Conservation (phyloP, 2,113 vertebrate species). For the Aythya baeri region DNA sequence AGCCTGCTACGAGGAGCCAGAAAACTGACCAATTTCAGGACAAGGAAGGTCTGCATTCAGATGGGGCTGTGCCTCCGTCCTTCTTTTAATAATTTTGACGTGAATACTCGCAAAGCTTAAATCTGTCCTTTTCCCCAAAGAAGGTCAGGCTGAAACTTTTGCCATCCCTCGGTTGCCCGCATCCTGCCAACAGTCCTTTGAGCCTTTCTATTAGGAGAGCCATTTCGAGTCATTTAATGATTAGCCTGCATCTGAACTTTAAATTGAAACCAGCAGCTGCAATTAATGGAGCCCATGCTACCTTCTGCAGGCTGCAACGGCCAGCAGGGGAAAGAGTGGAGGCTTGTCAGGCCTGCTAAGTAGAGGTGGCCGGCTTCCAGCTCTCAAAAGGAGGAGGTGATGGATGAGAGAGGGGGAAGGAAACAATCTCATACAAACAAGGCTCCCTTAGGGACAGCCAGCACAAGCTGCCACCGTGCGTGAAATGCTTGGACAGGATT, state of each 20-base stretch:
- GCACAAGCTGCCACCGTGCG: background rate
- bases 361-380: conserved; percentile 34
- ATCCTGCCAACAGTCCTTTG: background rate
- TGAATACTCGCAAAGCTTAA: background rate
- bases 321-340: background rate
- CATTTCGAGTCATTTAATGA: conserved; percentile 18
- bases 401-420: conserved; percentile 24
- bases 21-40: background rate
- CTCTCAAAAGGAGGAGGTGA: conserved; percentile 23
- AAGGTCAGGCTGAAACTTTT: background rate
- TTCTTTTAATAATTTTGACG: background rate
- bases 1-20: background rate
- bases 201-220: background rate
- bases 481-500: background rate
- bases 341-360: conserved; percentile 22
- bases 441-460: background rate
- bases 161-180: background rate
- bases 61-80: background rate
- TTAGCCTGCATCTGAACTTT: conserved; percentile 40
- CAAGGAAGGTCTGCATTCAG: background rate
- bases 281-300: conserved; percentile 13
- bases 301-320: conserved; percentile 21
- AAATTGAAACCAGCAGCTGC: conserved; percentile 54
- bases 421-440: conserved; percentile 27
- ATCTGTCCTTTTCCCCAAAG: background rate